phyloP scores from a whole-genome alignment of 1,140 invertebrate species.

The Atta cephalotes region DNA sequence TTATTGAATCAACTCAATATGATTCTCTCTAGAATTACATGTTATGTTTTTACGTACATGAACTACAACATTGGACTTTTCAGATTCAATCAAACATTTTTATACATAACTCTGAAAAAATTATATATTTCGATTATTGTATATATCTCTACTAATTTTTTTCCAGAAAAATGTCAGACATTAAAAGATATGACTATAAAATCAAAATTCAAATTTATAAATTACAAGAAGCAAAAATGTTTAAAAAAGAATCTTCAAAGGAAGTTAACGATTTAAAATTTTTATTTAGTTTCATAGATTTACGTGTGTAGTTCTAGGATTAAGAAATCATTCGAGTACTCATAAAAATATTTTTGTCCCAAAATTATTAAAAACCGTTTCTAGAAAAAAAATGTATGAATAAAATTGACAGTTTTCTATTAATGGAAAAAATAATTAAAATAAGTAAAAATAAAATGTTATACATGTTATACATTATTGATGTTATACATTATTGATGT shows the following conservation, averaged over 20 bases:
- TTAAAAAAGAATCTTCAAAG: neutral
- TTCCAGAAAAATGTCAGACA: neutral
- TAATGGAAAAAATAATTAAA: neutral
- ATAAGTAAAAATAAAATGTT: neutral
- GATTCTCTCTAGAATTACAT: neutral
- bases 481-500: neutral
- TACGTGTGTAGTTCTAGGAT: neutral
- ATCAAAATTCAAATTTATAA: neutral
- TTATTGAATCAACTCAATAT: constrained; percentile 1
- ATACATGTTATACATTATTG: neutral
- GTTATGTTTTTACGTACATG: neutral
- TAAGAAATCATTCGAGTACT: neutral
- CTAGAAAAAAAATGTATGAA: neutral
- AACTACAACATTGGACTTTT: neutral
- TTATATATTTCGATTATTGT: neutral
- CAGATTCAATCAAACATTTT: neutral
- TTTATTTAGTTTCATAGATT: neutral
- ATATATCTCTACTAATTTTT: neutral
- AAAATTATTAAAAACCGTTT: neutral
- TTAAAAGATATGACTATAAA: neutral
- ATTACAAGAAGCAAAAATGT: neutral
- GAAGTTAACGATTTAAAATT: neutral
- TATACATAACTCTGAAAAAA: neutral
- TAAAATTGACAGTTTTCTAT: neutral
- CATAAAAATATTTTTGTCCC: neutral